Evolutionary conservation across 2,113 vertebrate genomes (phyloP).

Genomic region (Gambusia holbrooki): DNA sequence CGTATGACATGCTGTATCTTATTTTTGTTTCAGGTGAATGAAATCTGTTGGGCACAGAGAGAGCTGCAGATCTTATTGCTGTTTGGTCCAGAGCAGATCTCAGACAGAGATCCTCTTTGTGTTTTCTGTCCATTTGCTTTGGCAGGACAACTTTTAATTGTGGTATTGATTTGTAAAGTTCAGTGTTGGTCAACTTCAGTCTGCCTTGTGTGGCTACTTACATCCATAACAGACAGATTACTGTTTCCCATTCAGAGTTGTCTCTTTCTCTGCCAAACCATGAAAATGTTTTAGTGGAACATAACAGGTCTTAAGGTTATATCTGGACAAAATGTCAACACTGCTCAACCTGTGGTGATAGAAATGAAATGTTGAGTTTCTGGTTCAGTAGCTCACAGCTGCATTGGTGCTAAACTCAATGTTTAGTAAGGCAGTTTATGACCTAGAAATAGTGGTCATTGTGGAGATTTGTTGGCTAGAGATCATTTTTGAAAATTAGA

Average conservation of each 20-base stretch:
- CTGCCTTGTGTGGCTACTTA: too few species aligned
- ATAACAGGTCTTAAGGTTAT: neutral
- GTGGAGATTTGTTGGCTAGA: neutral
- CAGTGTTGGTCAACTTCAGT: too few species aligned
- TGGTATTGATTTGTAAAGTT: too few species aligned
- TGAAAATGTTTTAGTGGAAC: neutral
- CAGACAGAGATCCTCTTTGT: too few species aligned
- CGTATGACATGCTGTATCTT: too few species aligned
- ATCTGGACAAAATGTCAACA: neutral
- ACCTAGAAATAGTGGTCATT: neutral
- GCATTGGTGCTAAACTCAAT: neutral
- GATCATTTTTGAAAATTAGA: neutral
- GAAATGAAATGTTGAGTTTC: neutral
- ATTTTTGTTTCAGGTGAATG: too few species aligned
- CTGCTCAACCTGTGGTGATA: neutral
- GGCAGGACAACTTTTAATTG: too few species aligned
- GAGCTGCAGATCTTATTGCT: too few species aligned
- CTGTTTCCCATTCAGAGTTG: neutral
- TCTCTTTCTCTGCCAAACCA: neutral
- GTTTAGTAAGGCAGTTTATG: neutral
- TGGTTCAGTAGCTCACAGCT: neutral
- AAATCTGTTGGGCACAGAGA: too few species aligned
- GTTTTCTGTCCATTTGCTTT: too few species aligned
- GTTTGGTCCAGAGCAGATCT: too few species aligned
- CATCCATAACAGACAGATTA: neutral